A percentile compares a stretch with the other conserved stretches of the same genome.
phyloP scores from a whole-genome alignment of 30 jellyfish, hydroid and myxozoan species.

The Sanderia malayensis region DNA sequence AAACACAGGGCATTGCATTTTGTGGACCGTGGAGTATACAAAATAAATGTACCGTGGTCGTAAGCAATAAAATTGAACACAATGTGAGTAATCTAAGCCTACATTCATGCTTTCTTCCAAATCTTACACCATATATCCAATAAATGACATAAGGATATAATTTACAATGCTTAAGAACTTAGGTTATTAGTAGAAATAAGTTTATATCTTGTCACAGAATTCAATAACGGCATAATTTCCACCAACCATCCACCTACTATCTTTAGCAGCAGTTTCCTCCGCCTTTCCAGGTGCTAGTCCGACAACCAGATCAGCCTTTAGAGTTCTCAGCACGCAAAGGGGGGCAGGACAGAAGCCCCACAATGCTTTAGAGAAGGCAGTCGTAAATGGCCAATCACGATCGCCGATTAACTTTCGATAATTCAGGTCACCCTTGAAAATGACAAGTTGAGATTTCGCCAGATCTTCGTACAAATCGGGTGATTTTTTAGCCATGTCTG shows the following conservation, averaged over 20 bases:
- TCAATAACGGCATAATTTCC: constrained; percentile 91
- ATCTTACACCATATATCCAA: no score
- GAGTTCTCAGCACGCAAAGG: constrained; percentile 80
- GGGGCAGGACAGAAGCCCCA: constrained; percentile 97
- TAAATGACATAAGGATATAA: no score
- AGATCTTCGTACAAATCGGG: constrained; percentile 74
- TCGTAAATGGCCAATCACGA: constrained; percentile 77
- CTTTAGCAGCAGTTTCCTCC: constrained; percentile 64
- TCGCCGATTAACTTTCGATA: constrained; percentile 92
- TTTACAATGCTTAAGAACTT: no score
- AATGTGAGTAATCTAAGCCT: no score
- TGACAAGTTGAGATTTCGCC: constrained; percentile 61
- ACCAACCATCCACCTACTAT: constrained; percentile 73
- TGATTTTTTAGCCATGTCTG: constrained; percentile 59
- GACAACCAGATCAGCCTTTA: constrained; percentile 86
- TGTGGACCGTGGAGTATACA: no score
- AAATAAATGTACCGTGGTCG: no score
- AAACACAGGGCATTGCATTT: no score
- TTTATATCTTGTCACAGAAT: constrained; percentile 61
- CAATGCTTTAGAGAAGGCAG: constrained; percentile 69
- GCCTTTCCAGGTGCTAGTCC: constrained; percentile 82
- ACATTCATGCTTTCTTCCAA: no score
- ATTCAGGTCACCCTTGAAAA: constrained; percentile 95
- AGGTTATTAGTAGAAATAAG: no score
- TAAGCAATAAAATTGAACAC: no score